These are phyloP conservation scores for Tautogolabrus adspersus DNA, from an alignment of 2,113 vertebrate species.

Conservation along the genomic window DNA sequence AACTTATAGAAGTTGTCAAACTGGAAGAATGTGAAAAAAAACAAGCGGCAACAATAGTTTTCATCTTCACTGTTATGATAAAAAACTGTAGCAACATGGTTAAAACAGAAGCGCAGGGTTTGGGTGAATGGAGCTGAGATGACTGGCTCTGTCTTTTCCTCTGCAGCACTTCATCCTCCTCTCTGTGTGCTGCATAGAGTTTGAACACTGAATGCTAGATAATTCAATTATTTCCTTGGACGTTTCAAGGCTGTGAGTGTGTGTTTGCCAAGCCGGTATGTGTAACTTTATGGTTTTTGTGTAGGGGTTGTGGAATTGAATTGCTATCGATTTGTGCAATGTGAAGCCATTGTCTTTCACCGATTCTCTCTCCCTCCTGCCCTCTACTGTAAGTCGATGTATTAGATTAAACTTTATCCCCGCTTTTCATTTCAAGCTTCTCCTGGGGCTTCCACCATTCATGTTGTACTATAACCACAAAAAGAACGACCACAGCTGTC, in stretches of 20 bases:
- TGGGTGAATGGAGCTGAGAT: not conserved
- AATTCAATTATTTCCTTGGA: slow-evolving; percentile 18
- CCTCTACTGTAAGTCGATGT: slow-evolving; percentile 18
- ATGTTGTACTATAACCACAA: not conserved
- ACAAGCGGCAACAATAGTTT: no score
- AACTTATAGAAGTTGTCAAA: no score
- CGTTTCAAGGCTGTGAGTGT: slow-evolving; percentile 8
- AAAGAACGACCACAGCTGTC: not conserved
- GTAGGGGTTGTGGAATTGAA: slow-evolving; percentile 14
- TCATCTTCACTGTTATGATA: not conserved
- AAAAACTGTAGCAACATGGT: not conserved
- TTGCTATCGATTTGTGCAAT: slow-evolving; percentile 42
- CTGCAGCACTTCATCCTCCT: not conserved
- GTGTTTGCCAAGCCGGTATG: not conserved
- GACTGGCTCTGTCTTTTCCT: not conserved
- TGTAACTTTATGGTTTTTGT: not conserved
- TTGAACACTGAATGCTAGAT: not conserved
- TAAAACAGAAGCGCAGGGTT: not conserved
- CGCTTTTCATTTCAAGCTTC: slow-evolving; percentile 70
- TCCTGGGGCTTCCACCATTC: slow-evolving; percentile 34
- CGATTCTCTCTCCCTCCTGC: not conserved
- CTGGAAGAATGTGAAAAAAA: no score
- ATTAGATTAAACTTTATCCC: slow-evolving; percentile 63
- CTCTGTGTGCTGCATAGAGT: slow-evolving; percentile 17
- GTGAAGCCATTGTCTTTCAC: slow-evolving; percentile 18